Percentiles rank a stretch among this genome's conserved stretches.
Evolutionary conservation across 2,888 invertebrate species (phyloP).

Genomic region (Morpho achilles): DNA sequence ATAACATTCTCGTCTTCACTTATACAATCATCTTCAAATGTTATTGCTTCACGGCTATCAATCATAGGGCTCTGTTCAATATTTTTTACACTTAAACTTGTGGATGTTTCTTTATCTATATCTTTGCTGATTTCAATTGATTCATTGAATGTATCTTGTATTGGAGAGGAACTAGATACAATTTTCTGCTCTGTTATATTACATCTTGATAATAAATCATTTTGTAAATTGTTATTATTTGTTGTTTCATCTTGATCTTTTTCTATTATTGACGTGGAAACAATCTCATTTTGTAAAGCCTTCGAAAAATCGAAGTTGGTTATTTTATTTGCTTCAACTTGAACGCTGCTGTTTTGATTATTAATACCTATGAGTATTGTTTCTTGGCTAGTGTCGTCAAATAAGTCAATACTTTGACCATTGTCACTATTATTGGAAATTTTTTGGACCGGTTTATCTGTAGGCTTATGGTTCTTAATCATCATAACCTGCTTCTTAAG

Average conservation of each 20-base stretch:
- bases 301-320: background rate
- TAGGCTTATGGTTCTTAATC: slow-evolving; percentile 34
- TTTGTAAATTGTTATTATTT: background rate
- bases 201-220: background rate
- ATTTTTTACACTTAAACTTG: background rate
- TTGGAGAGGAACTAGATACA: background rate
- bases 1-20: slow-evolving; percentile 12
- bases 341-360: slow-evolving; percentile 1
- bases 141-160: background rate
- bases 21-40: slow-evolving; percentile 10
- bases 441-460: slow-evolving; percentile 9
- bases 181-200: too few species aligned
- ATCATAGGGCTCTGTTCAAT: background rate
- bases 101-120: background rate
- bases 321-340: background rate
- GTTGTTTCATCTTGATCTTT: background rate
- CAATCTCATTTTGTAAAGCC: background rate
- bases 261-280: background rate
- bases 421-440: slow-evolving; percentile 3
- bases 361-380: slow-evolving; percentile 9
- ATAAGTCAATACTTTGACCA: slow-evolving; percentile 8
- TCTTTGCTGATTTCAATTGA: too few species aligned
- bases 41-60: slow-evolving; percentile 7
- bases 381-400: slow-evolving; percentile 20
- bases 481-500: slow-evolving; percentile 35